Base-by-base conservation (phyloP, 2,113 vertebrate genomes). In the Periophthalmus modestus region DNA sequence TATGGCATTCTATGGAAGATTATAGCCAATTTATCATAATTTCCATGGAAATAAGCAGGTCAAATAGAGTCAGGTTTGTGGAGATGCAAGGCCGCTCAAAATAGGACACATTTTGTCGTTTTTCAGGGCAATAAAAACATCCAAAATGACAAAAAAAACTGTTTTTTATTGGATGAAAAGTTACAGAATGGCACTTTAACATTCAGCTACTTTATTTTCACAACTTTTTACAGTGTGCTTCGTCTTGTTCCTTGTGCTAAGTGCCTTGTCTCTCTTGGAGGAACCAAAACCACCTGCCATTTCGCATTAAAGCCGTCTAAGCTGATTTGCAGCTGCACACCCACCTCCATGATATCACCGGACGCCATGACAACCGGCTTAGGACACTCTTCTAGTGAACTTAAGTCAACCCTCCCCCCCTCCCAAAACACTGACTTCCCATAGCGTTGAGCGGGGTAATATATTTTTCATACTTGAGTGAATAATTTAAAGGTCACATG, bases 291-390 rank as follows among this genome's bases (percentile, higher is more conserved):
- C 80, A 86, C 83, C 85, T 89, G 89, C 76, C 88, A 88, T 87
- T 79, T 84, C 71, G 77, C 82, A 91, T 91, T 86, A 87, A 78
- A 82, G 21, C 39, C 66, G 61, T 68, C 79, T 78, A 19, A 76
- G 69, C 81, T 84, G 85, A 90, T 78, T 73, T 73, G 75, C 63
- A 68, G 75, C 84, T 81, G 68, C 85, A 61, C 71, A 28, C 78
- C 82, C 83, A 83, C 73, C 77, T 85, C 85, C 82, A 91, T 91
- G 91, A 92, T 85, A 82, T 93, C 90, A 90, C 89, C 77, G 85
- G 82, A 82, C 75, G 73, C 83, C 79, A 72, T 75, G 71, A 87
- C 85, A 72, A 88, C 73, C 88, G 84, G 91, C 86, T 66, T 79
- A 1, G 63, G 72, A 72, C 28, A 69, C 83, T 72, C 71, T 76